Conservation (phyloP, 2,888 invertebrate genomes). For the Xestia c-nigrum region DNA sequence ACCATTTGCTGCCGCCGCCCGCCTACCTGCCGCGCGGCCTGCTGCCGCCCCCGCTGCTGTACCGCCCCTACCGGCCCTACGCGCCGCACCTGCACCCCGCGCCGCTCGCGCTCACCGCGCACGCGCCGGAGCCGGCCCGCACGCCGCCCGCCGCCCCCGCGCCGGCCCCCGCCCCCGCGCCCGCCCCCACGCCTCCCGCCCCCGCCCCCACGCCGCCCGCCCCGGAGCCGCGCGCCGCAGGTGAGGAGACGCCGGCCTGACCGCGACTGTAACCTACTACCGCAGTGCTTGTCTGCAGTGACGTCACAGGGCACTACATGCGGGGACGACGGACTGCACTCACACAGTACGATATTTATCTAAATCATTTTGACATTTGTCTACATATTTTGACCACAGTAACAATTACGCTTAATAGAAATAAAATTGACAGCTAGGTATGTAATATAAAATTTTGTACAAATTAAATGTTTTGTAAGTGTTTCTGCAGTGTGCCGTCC, state of each 20-base stretch:
- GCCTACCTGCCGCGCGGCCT: constrained; percentile 72
- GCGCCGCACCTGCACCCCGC: constrained; percentile 35
- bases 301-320: background rate
- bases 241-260: constrained; percentile 1
- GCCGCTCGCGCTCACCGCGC: constrained; percentile 48
- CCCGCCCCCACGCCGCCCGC: constrained; percentile 60
- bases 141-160: constrained; percentile 42
- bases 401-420: constrained; percentile 47
- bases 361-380: constrained; percentile 29
- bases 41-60: constrained; percentile 81
- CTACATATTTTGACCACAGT: constrained; percentile 38
- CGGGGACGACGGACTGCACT: constrained; percentile 8
- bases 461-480: constrained; percentile 28
- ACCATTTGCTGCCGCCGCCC: constrained; percentile 74
- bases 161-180: constrained; percentile 26
- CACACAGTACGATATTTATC: background rate
- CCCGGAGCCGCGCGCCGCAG: constrained; percentile 41
- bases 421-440: constrained; percentile 44
- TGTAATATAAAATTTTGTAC: constrained; percentile 40
- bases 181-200: constrained; percentile 62
- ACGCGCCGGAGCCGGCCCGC: constrained; percentile 37
- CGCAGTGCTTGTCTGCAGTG: constrained; percentile 13
- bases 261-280: background rate
- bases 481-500: constrained; percentile 23
- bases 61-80: constrained; percentile 81